Conservation (phyloP, 1,140 invertebrate genomes). For the Gonatopus flavifemur region DNA sequence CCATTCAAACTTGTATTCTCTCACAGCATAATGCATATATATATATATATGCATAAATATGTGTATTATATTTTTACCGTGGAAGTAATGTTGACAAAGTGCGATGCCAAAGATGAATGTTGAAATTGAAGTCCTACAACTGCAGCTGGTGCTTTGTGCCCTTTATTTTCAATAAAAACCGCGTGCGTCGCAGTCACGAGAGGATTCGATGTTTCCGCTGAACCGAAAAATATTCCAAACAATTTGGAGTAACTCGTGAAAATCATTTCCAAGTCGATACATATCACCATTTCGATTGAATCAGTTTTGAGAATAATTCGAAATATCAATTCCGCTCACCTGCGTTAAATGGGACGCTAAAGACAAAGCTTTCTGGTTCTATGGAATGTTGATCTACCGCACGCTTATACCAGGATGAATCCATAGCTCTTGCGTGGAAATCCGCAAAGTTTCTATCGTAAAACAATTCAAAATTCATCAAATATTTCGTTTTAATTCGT, state of each 20-base stretch:
- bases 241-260: neutral
- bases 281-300: neutral
- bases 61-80: slow-evolving; percentile 64
- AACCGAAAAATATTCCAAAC: slow-evolving; percentile 14
- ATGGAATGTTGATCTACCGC: slow-evolving; percentile 87
- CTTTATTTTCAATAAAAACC: slow-evolving; percentile 82
- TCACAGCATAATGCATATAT: neutral
- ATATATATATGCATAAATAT: too few relatives aligned
- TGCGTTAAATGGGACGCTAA: slow-evolving; percentile 85
- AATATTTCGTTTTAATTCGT: too few relatives aligned
- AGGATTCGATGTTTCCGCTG: slow-evolving; percentile 60
- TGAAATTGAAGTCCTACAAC: slow-evolving; percentile 88
- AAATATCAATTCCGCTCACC: slow-evolving; percentile 51
- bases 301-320: neutral
- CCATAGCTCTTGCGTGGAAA: slow-evolving; percentile 78
- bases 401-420: slow-evolving; percentile 89
- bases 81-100: slow-evolving; percentile 85
- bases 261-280: neutral
- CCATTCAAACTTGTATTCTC: slow-evolving; percentile 2
- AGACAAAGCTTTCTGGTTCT: slow-evolving; percentile 88
- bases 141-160: slow-evolving; percentile 82
- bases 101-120: slow-evolving; percentile 75
- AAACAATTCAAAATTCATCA: too few relatives aligned
- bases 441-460: too few relatives aligned
- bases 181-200: slow-evolving; percentile 88